Conservation (phyloP, 2,888 invertebrate species). For the Melipona beecheii region DNA sequence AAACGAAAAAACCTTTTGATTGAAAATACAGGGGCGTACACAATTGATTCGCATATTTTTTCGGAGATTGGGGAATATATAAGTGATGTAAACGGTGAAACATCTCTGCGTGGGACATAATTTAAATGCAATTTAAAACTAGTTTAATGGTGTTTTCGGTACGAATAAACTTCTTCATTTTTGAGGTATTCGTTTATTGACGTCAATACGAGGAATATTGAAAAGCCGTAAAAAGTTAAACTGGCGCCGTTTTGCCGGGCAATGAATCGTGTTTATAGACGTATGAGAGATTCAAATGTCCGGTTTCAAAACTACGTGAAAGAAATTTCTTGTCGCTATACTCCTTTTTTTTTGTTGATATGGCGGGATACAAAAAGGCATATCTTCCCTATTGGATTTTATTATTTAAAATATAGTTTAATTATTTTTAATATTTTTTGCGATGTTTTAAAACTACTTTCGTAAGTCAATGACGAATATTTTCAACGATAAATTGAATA, state of each 20-base stretch:
- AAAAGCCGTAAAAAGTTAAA: constrained; percentile 67
- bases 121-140: constrained; percentile 73
- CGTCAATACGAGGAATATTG: constrained; percentile 58
- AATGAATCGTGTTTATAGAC: constrained; percentile 50
- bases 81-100: constrained; percentile 40
- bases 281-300: constrained; percentile 52
- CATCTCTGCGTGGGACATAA: constrained; percentile 33
- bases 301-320: constrained; percentile 50
- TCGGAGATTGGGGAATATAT: constrained; percentile 1
- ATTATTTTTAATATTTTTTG: constrained; percentile 12
- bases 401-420: background rate
- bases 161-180: constrained; percentile 75
- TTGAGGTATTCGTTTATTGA: constrained; percentile 55
- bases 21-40: constrained; percentile 20
- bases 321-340: constrained; percentile 18
- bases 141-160: constrained; percentile 69
- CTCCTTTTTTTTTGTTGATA: background rate
- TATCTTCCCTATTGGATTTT: constrained; percentile 6
- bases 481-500: constrained; percentile 43
- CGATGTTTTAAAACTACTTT: constrained; percentile 12
- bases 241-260: constrained; percentile 62
- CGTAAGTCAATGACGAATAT: constrained; percentile 31
- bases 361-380: background rate
- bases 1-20: constrained; percentile 4
- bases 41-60: constrained; percentile 32